Conservation (phyloP, 1,140 invertebrate genomes). For the Xylocopa sonorina region DNA sequence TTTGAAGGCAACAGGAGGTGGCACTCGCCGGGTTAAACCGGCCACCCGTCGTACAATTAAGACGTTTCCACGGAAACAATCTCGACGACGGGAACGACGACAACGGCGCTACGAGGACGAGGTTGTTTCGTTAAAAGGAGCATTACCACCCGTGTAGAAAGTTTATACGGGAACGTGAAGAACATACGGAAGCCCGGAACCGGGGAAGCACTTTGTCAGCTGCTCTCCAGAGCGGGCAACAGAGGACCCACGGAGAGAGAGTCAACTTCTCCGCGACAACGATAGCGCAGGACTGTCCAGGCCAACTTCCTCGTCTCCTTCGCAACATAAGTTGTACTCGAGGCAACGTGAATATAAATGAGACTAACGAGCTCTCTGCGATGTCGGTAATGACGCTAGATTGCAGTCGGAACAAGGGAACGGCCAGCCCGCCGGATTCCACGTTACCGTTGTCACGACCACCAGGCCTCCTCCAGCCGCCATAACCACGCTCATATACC, state of each 20-base stretch:
- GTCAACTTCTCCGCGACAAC: slow-evolving; percentile 30
- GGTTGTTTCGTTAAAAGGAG: slow-evolving; percentile 50
- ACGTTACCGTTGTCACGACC: slow-evolving; percentile 60
- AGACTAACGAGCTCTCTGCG: slow-evolving; percentile 81
- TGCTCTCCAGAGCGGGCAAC: slow-evolving; percentile 17
- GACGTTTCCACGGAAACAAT: slow-evolving; percentile 36
- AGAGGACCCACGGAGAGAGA: slow-evolving; percentile 36
- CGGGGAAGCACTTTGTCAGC: slow-evolving; percentile 40
- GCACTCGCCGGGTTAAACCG: background rate
- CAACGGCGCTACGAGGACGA: slow-evolving; percentile 18
- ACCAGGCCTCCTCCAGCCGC: background rate
- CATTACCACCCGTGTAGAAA: slow-evolving; percentile 49
- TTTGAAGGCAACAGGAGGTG: background rate
- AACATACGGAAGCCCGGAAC: slow-evolving; percentile 48
- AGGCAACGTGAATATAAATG: slow-evolving; percentile 78
- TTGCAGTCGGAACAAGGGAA: slow-evolving; percentile 68
- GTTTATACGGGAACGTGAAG: slow-evolving; percentile 48
- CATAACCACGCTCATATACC: background rate
- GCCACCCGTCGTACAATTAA: slow-evolving; percentile 38
- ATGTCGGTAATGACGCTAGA: slow-evolving; percentile 81
- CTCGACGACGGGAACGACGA: background rate
- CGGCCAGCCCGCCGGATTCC: slow-evolving; percentile 56
- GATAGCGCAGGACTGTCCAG: slow-evolving; percentile 47
- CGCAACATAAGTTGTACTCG: slow-evolving; percentile 58
- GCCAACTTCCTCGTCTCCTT: slow-evolving; percentile 61